Base-by-base conservation (phyloP, 2,888 invertebrate genomes). In the Bellardia bayeri region DNA sequence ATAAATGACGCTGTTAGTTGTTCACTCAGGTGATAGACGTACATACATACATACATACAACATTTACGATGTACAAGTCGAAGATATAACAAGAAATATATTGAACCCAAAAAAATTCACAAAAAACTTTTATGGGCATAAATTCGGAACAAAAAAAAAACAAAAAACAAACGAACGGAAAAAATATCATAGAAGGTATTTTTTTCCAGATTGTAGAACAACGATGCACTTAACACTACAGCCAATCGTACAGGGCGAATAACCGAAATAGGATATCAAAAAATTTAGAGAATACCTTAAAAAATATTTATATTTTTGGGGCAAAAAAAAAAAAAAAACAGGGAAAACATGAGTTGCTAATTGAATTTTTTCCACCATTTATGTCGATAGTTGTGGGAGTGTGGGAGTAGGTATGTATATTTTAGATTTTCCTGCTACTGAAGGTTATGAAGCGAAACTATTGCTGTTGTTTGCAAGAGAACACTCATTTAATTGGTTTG, bases 301-400 rank as follows among this genome's bases (percentile, higher is more conserved):
- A 9, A 6, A 61, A 33, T 79, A 23, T 49, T 45, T 13, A 2
- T 51, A 51, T 63, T 16, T 64, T 56, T 66, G n/a, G 33, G 11
- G 49, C 56, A n/a, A 16, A n/a, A 64, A 40, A 42, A 40, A 37
- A 63, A 14, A 9, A n/a, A 40, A 64, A 30, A 58, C 66, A 87
- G 56, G 33, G 14, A 80, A 61, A 75, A 82, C 83, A 86, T 79
- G 83, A 76, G 56, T 63, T 69, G 78, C 86, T 89, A 88, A 89
- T 88, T 89, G 89, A 87, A 87, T 89, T 87, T 89, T 87, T 87
- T 85, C 72, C 68, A 85, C 74, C 51, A 75, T 79, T 85, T 87
- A 79, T 82, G 11, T 40, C 68, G 82, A 82, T 82, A 79, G 72
- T 74, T 71, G 49, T 68, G 56, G 30, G 5, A 58, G 66, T 68